A percentile compares a stretch with the other conserved stretches of the same genome.
Conservation (phyloP, 2,888 invertebrate genomes). For the Pharmacophagus antenor region DNA sequence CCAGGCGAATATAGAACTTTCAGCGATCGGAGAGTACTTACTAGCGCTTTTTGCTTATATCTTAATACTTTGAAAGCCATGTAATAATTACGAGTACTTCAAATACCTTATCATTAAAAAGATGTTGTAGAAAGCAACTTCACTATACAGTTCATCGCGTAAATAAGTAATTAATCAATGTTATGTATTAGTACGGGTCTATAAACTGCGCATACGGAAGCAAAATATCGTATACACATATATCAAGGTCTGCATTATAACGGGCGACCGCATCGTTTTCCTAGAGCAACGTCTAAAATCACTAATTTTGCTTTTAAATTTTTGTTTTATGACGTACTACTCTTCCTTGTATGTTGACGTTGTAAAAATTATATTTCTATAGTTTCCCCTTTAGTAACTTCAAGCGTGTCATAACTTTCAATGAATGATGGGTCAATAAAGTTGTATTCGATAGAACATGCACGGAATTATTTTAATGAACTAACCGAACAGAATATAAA, state of each 20-base stretch:
- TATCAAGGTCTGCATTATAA: slow-evolving; percentile 19
- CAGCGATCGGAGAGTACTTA: slow-evolving; percentile 2
- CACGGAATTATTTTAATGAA: slow-evolving; percentile 22
- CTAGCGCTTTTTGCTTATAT: slow-evolving; percentile 19
- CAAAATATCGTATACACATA: too few species aligned
- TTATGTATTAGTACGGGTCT: not conserved
- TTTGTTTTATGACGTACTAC: slow-evolving; percentile 1
- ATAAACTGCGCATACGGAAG: slow-evolving; percentile 19
- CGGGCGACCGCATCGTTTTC: slow-evolving; percentile 12
- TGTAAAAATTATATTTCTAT: not conserved
- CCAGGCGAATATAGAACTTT: slow-evolving; percentile 24
- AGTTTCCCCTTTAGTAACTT: not conserved
- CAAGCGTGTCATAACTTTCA: not conserved
- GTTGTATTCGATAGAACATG: slow-evolving; percentile 10
- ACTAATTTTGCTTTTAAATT: not conserved
- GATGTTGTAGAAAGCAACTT: too few species aligned
- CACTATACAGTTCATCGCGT: not conserved
- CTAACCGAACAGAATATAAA: slow-evolving; percentile 23
- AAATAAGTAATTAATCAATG: not conserved
- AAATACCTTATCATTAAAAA: too few species aligned
- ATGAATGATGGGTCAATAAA: slow-evolving; percentile 9
- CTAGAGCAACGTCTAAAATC: not conserved
- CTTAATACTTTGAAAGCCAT: slow-evolving; percentile 4
- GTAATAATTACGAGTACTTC: too few species aligned
- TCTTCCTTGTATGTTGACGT: not conserved